phyloP scores from a whole-genome alignment of 2,113 vertebrate genomes.

The Pteruthius melanotis region DNA sequence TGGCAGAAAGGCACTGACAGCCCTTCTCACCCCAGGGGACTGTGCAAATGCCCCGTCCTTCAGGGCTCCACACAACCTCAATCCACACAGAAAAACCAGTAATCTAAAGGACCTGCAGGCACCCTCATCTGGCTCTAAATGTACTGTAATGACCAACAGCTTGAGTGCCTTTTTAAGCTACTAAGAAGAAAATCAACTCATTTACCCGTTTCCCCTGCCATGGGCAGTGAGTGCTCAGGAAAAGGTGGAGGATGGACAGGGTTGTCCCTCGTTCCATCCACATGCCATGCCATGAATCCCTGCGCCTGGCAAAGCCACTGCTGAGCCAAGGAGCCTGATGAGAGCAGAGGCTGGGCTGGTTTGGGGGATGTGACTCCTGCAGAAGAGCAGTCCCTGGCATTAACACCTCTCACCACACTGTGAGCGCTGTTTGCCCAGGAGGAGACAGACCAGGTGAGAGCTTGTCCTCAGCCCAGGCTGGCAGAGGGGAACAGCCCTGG shows the following conservation, averaged over 20 bases:
- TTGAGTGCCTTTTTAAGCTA: not conserved
- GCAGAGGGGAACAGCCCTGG: not conserved
- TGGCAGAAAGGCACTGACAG: not conserved
- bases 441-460: not conserved
- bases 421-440: not conserved
- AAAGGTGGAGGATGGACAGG: not conserved
- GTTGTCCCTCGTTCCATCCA: rapidly evolving
- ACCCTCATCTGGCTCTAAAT: not conserved
- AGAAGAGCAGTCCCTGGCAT: not conserved
- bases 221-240: not conserved
- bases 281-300: rapidly evolving
- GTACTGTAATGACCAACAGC: not conserved
- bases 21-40: not conserved
- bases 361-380: not conserved
- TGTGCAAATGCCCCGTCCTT: rapidly evolving
- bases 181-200: not conserved
- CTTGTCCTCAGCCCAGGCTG: not conserved
- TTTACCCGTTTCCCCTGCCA: not conserved
- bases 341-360: rapidly evolving
- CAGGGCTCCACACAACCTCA: not conserved
- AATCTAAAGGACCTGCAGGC: not conserved
- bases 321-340: rapidly evolving
- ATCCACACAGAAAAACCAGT: not conserved
- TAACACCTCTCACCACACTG: rapidly evolving
- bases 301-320: not conserved